phyloP scores from a whole-genome alignment of 2,113 vertebrate genomes.

The Antidorcas marsupialis region DNA sequence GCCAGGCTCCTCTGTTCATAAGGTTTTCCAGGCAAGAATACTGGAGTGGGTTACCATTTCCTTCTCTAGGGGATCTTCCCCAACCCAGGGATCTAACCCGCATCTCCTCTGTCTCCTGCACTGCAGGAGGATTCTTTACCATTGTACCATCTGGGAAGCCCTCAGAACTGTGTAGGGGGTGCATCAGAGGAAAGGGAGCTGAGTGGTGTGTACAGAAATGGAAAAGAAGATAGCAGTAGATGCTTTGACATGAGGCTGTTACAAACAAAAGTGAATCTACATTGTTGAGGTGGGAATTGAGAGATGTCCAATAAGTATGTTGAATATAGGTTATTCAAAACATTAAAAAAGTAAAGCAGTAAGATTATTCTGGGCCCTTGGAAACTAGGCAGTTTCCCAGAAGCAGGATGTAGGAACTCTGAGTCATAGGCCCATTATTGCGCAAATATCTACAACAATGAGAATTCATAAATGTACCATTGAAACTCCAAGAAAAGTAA shows the following conservation, averaged over 20 bases:
- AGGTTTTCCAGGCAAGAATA: background rate
- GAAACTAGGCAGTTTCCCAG: conserved; percentile 28
- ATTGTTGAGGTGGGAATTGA: background rate
- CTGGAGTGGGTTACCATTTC: background rate
- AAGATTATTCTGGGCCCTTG: conserved; percentile 17
- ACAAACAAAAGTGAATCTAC: background rate
- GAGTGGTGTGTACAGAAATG: background rate
- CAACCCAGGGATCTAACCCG: background rate
- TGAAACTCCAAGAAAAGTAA: conserved; percentile 23
- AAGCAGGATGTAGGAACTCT: conserved; percentile 49
- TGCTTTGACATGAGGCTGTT: background rate
- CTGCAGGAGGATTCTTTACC: background rate
- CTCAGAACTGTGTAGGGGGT: background rate
- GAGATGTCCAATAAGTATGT: background rate
- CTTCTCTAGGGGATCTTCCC: background rate
- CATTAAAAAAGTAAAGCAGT: background rate
- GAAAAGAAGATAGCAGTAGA: background rate
- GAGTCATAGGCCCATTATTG: conserved; percentile 53
- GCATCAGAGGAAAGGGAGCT: background rate
- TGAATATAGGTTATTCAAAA: background rate
- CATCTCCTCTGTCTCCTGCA: background rate
- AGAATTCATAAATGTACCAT: background rate
- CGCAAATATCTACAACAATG: conserved; percentile 49
- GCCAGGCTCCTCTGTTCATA: background rate
- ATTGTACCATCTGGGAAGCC: background rate